Evolutionary conservation across 2,888 invertebrate genomes (phyloP).

Genomic region (Lomographa bimaculata): DNA sequence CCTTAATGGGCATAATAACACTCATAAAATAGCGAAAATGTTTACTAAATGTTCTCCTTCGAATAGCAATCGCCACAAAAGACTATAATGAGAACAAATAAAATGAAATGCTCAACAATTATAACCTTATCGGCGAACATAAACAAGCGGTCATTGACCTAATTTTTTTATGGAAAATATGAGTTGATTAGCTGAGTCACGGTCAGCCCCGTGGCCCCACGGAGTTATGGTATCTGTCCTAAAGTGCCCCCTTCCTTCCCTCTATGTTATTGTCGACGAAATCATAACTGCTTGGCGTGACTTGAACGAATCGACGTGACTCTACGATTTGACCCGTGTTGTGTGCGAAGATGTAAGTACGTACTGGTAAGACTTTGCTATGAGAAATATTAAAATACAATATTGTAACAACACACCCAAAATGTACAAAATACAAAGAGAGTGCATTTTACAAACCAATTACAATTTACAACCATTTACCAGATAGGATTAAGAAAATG

Average conservation of each 20-base stretch:
- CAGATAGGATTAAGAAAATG: no score
- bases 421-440: no score
- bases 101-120: conserved; percentile 36
- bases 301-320: conserved; percentile 34
- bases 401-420: no score
- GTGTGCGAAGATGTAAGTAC: no score
- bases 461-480: no score
- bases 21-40: no score
- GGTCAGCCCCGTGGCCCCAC: conserved; percentile 24
- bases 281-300: conserved; percentile 38
- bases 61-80: conserved; percentile 2
- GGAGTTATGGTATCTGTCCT: conserved; percentile 34
- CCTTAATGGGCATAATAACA: no score
- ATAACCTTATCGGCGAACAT: conserved; percentile 37
- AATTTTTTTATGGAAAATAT: conserved; percentile 59
- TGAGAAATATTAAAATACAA: no score
- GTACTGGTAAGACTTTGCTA: no score
- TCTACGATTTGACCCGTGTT: conserved; percentile 19
- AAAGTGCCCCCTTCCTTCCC: conserved; percentile 30
- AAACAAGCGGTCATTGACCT: conserved; percentile 49
- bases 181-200: conserved; percentile 57
- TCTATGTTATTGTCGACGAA: conserved; percentile 34
- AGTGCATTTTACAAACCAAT: no score
- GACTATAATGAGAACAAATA: conserved; percentile 25
- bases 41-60: no score